Conservation (phyloP, 2,888 invertebrate genomes). For the Noctua comes region DNA sequence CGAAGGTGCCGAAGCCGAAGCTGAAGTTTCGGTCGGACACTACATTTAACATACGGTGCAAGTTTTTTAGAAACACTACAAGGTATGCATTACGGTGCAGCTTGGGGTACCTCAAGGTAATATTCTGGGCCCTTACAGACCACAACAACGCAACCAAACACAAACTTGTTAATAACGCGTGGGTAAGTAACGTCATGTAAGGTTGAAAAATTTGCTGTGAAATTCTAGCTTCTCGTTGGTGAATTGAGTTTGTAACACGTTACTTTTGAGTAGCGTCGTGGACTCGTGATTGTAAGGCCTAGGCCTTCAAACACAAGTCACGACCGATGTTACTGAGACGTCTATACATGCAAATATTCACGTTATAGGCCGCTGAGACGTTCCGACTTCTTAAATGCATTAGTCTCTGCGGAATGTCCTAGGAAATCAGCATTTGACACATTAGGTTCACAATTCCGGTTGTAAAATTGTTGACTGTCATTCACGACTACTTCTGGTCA, state of each 20-base stretch:
- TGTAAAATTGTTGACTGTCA: background rate
- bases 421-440: background rate
- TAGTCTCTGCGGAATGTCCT: background rate
- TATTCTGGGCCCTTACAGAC: background rate
- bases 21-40: too few species aligned
- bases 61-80: background rate
- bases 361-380: background rate
- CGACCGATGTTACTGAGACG: background rate
- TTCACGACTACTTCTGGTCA: background rate
- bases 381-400: background rate
- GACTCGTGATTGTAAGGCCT: background rate
- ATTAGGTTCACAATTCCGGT: background rate
- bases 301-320: background rate
- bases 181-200: background rate
- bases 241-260: background rate
- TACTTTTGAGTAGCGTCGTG: background rate
- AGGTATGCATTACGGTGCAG: background rate
- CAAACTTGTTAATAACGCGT: background rate
- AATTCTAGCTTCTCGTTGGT: background rate
- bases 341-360: background rate
- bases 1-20: too few species aligned
- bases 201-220: background rate
- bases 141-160: background rate
- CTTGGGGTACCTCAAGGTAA: constrained; percentile 20
- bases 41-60: background rate